Evolutionary conservation across 1,140 invertebrate species (phyloP), one percentile per base, ranked within the genome.

Genomic region (Bombyx mandarina): DNA sequence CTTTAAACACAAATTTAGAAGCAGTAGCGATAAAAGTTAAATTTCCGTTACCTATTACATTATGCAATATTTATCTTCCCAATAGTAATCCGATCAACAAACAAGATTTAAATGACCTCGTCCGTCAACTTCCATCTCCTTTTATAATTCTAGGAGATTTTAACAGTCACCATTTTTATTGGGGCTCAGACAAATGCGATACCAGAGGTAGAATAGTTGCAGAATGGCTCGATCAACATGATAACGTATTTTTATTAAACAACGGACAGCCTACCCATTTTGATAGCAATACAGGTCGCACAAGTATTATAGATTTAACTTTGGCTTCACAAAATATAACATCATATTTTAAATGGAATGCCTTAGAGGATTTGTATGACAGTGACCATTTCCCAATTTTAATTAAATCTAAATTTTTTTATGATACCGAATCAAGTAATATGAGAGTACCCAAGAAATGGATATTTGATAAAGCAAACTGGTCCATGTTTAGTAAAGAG

Each of bases 301-400:
- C 63, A 9, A 71, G 67, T 49, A 52, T 52, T 43, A 77, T 79
- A 61, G 74, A 79, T 56, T 52, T 77, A 35, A 55, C 65, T 44
- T 35, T 80, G 8, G 63, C 63, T 54, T 66, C 65, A 52, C 55
- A 64, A 55, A 59, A 60, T 56, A 56, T 69, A 45, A 47, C 58
- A 45, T 56, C 64, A 44, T 65, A 65, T 53, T 60, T 72, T 52
- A 63, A 70, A 52, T 73, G 67, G 69, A 56, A 65, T 42, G 59
- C 65, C 7, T 42, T 67, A 35, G 60, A 69, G 8, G 62, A 77
- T 45, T 58, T 64, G 22, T 71, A 70, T 65, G 66, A 69, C 22
- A 78, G 71, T 56, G 75, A 78, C 47, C 73, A 82, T 51, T 73
- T 63, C 35, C 77, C 73, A 7, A 76, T 79, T 35, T 54, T 59